Base-by-base conservation (phyloP, 2,888 invertebrate genomes). In the Andrena marginata region DNA sequence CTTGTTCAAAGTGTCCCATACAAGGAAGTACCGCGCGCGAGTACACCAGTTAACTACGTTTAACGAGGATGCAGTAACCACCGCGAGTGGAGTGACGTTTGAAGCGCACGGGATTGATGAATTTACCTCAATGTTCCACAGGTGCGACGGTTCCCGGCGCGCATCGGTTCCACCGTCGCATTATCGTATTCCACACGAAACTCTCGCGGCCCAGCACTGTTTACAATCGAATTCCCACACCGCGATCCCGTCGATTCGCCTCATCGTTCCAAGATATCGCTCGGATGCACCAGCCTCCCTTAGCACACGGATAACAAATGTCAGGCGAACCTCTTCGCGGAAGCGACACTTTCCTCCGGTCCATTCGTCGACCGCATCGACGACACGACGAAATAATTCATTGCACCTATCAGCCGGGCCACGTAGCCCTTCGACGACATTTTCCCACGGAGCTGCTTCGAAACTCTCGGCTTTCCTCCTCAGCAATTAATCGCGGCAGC, bases 41-140 rank as follows among this genome's bases (percentile, higher is more conserved):
- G 42, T 42, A 42, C 16, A 42, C 42, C 42, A 13, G 42, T 13
- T 42, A 13, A 42, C 42, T 42, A 42, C 42, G 13, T 42, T 42
- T 42, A 42, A 13, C 42, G 13, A 3, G 42, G 35, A 35, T 10
- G 10, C 35, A 35, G 35, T 35, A 35, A 35, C 35, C 35, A 10
- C 10, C 35, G 35, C 10, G 13, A 16, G 42, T 16, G 16, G 42
- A 4, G 42, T 4, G 42, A 42, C 63, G 8, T 51, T 16, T 4
- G 59, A 6, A n/a, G 10, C 10, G 1, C 16, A 59, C 7, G 26
- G 42, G 51, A 23, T 42, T 35, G 51, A 62, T 71, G 60, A 63
- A 29, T 54, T 54, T 56, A 87, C 87, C 87, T 84, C 48, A 64
- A 68, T 60, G 71, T 80, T 78, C 31, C 77, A 82, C 78, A 80